Evolutionary conservation across 2,797 vertebrate species (phyloP).

Genomic region (Chelidonichthys spinosus): DNA sequence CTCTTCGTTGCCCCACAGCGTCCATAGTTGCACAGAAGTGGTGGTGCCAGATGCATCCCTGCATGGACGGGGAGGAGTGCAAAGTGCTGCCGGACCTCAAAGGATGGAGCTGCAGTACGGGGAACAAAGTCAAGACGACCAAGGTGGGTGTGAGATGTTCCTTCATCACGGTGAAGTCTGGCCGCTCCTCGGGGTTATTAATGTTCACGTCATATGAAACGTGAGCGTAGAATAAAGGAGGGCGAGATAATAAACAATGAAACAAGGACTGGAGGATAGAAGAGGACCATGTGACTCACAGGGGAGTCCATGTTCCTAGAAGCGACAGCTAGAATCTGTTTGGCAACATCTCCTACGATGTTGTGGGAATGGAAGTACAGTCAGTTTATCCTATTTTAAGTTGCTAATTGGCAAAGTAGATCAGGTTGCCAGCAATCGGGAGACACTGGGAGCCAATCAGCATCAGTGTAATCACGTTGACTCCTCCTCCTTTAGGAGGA

Average conservation of each 20-base stretch:
- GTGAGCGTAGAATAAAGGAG: conserved; percentile 39
- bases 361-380: conserved; percentile 20
- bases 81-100: conserved; percentile 97
- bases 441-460: neutral
- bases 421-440: neutral
- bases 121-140: conserved; percentile 97
- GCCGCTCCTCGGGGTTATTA: neutral
- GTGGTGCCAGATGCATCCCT: conserved; percentile 99
- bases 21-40: conserved; percentile 98
- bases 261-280: conserved; percentile 27
- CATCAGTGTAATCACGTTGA: neutral
- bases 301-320: conserved; percentile 53
- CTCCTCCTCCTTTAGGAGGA: no score
- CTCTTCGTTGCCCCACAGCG: conserved; percentile 78
- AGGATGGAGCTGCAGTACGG: conserved; percentile 98
- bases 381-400: conserved; percentile 32
- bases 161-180: neutral
- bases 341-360: conserved; percentile 29
- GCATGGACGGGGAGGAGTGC: conserved; percentile 95
- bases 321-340: conserved; percentile 37
- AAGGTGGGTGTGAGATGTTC: conserved; percentile 84
- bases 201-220: neutral
- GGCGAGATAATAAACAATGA: conserved; percentile 21
- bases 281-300: conserved; percentile 61
- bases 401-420: conserved; percentile 24